These are phyloP conservation scores for Pseudachorutes palmiensis DNA, from an alignment of 1,140 invertebrate genomes.

Conservation along the genomic window DNA sequence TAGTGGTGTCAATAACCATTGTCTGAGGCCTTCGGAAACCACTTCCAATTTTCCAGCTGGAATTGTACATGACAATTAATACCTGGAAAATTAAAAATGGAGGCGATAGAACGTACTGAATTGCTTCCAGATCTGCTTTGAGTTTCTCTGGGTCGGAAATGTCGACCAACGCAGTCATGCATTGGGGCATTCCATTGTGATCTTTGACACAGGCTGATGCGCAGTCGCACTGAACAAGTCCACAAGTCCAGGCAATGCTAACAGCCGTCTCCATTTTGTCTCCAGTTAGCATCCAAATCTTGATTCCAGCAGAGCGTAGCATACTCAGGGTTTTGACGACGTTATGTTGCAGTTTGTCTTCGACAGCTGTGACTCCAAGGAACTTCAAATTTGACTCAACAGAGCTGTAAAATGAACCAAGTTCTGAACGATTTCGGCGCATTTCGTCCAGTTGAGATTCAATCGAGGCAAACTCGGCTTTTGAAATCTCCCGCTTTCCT, in stretches of 20 bases:
- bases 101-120: background rate
- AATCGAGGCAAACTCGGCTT: background rate
- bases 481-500: background rate
- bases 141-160: background rate
- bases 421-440: background rate
- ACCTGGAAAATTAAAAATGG: background rate
- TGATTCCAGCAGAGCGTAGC: slow-evolving; percentile 59
- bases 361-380: slow-evolving; percentile 67
- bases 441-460: background rate
- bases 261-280: slow-evolving; percentile 71
- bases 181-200: background rate
- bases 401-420: background rate
- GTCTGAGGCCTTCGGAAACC: background rate
- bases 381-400: slow-evolving; percentile 44
- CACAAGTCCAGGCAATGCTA: slow-evolving; percentile 63
- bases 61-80: background rate
- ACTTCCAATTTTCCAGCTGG: background rate
- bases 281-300: slow-evolving; percentile 80
- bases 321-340: slow-evolving; percentile 65
- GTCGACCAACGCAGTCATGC: background rate
- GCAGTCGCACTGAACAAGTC: slow-evolving; percentile 40
- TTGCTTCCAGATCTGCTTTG: background rate
- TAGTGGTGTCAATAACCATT: slow-evolving; percentile 44
- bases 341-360: slow-evolving; percentile 70
- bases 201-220: background rate